A percentile compares a stretch with the other conserved stretches of the same genome.
phyloP scores from a whole-genome alignment of 2,888 invertebrate genomes.

The Thecophora atra region DNA sequence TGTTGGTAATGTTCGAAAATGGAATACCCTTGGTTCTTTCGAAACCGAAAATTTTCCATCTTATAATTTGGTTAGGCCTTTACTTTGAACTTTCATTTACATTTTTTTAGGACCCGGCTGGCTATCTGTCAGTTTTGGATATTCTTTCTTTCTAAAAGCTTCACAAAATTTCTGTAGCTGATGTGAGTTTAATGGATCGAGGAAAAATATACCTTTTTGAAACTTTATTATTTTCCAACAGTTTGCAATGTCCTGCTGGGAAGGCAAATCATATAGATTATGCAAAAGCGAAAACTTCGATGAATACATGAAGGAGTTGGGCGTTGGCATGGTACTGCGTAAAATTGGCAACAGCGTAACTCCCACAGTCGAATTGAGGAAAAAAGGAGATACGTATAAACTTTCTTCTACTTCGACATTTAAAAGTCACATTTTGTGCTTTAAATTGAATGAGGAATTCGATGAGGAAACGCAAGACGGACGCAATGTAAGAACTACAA shows the following conservation, averaged over 20 bases:
- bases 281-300: conserved; percentile 82
- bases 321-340: conserved; percentile 86
- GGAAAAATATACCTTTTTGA: neutral
- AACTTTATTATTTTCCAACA: neutral
- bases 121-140: too few species aligned
- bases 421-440: conserved; percentile 84
- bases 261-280: conserved; percentile 84
- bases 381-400: conserved; percentile 78
- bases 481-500: conserved; percentile 74
- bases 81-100: too few species aligned
- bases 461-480: conserved; percentile 92
- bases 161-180: too few species aligned
- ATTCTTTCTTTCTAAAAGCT: too few species aligned
- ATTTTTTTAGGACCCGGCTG: too few species aligned
- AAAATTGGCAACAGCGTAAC: conserved; percentile 86
- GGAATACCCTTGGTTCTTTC: too few species aligned
- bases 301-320: conserved; percentile 87
- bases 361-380: conserved; percentile 82
- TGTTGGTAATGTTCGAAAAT: too few species aligned
- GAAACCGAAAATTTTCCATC: too few species aligned
- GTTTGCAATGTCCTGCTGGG: conserved; percentile 57
- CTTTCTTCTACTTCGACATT: conserved; percentile 88
- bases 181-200: too few species aligned
- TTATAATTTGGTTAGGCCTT: too few species aligned
- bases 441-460: conserved; percentile 87